Evolutionary conservation across 2,888 invertebrate species (phyloP).

Genomic region (Cerceris ruficornis): DNA sequence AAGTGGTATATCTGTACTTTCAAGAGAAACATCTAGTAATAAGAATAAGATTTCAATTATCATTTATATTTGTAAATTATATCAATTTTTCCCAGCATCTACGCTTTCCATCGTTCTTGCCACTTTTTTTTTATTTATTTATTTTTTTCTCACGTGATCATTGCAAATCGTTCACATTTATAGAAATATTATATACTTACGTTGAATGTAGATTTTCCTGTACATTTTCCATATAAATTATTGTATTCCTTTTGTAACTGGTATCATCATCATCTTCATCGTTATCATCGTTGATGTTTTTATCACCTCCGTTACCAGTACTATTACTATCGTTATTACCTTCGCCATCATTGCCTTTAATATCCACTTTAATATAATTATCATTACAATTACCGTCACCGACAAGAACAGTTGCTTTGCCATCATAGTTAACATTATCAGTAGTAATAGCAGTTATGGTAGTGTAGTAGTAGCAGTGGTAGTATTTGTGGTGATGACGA

Average conservation of each 20-base stretch:
- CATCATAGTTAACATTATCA: too few species aligned
- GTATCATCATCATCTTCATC: slow-evolving; percentile 61
- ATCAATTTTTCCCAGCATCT: slow-evolving; percentile 33
- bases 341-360: slow-evolving; percentile 5
- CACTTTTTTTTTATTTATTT: slow-evolving; percentile 68
- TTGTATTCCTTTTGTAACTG: slow-evolving; percentile 71
- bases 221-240: slow-evolving; percentile 78
- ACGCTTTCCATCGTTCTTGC: slow-evolving; percentile 50
- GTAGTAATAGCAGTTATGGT: too few species aligned
- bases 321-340: slow-evolving; percentile 29
- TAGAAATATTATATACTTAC: slow-evolving; percentile 74
- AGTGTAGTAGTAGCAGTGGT: too few species aligned
- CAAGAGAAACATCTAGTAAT: too few species aligned
- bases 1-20: too few species aligned
- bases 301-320: neutral
- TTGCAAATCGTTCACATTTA: slow-evolving; percentile 69
- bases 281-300: slow-evolving; percentile 34
- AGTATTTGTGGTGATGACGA: too few species aligned
- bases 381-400: neutral
- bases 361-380: neutral
- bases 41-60: too few species aligned
- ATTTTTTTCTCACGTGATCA: slow-evolving; percentile 66
- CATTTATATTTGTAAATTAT: slow-evolving; percentile 43
- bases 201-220: slow-evolving; percentile 80
- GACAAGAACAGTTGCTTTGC: neutral